A percentile compares a stretch with the other conserved stretches of the same genome.
Evolutionary conservation across 1,140 invertebrate species (phyloP).

Genomic region (Mamestra configurata): DNA sequence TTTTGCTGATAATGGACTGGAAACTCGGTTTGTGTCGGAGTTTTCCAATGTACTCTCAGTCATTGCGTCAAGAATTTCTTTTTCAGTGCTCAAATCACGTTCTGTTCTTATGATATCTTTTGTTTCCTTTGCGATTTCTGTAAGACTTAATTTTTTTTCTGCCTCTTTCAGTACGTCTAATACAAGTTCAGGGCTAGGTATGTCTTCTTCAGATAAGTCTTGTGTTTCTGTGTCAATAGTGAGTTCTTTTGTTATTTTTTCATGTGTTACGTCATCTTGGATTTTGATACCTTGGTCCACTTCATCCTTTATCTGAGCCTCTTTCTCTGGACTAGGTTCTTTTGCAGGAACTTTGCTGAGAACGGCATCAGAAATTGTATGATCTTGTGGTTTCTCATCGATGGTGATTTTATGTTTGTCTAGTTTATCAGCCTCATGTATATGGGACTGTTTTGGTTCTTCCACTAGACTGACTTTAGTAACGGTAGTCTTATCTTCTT

Average conservation of each 20-base stretch:
- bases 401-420: slow-evolving; percentile 61
- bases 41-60: neutral
- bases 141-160: neutral
- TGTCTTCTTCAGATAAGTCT: slow-evolving; percentile 50
- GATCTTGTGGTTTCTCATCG: slow-evolving; percentile 58
- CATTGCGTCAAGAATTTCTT: neutral
- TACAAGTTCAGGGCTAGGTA: slow-evolving; percentile 65
- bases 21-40: neutral
- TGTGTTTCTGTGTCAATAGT: neutral
- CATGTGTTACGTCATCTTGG: slow-evolving; percentile 27
- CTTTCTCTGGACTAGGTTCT: slow-evolving; percentile 71
- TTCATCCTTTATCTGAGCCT: slow-evolving; percentile 43
- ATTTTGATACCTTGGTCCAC: slow-evolving; percentile 47
- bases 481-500: neutral
- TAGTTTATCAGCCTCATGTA: neutral
- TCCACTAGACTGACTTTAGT: neutral
- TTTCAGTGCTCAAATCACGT: neutral
- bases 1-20: slow-evolving; percentile 45
- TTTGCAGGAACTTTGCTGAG: slow-evolving; percentile 76
- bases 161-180: slow-evolving; percentile 49
- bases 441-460: slow-evolving; percentile 13
- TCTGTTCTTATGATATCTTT: neutral
- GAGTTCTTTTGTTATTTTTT: slow-evolving; percentile 14
- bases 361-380: slow-evolving; percentile 57
- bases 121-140: neutral